Base-by-base conservation (phyloP, 1,140 invertebrate species). In the Danaus plexippus region DNA sequence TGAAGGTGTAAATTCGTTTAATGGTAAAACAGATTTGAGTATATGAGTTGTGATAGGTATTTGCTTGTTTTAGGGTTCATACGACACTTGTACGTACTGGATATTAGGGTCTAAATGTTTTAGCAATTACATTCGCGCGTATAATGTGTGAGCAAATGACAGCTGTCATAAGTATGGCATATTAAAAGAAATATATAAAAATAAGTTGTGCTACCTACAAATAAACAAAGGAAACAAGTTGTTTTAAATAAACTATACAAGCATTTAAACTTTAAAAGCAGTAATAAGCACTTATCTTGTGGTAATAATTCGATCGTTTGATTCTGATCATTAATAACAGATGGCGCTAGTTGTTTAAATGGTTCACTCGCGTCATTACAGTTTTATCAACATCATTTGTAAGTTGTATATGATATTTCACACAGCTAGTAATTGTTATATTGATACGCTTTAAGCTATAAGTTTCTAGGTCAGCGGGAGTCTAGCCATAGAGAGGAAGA, bases 21-120 rank as follows among this genome's bases (percentile, higher is more conserved):
- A 32, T 42, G 42, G 12, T 52, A 18, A 45, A 8, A 47, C 15
- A 51, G 60, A 71, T 69, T 77, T 73, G 73, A 72, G 73, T 75
- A 71, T 71, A 72, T 71, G 67, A 75, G 66, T 77, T 77, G 66
- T 77, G 77, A 80, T 80, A 80, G 75, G 69, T 73, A 75, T 77
- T 80, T 69, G 71, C 54, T 69, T 74, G 68, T 74, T 73, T 72
- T 70, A 73, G 56, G 67, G 69, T 76, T 78, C 71, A 56, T 63
- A 58, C 54, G 61, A 58, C 71, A 80, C 73, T 72, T 79, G 71
- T 71, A 46, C 40, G n/a, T 49, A 12, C 48, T 47, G 54, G 43
- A 52, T 56, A 55, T 43, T 43, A 32, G 22, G 22, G 22, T 6
- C 7, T 32, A 32, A 32, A 32, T 32, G 22, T 32, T 32, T 32